Evolutionary conservation across 2,113 vertebrate species (phyloP), one percentile per base, ranked within the genome.

Genomic region (Bubo scandiacus): DNA sequence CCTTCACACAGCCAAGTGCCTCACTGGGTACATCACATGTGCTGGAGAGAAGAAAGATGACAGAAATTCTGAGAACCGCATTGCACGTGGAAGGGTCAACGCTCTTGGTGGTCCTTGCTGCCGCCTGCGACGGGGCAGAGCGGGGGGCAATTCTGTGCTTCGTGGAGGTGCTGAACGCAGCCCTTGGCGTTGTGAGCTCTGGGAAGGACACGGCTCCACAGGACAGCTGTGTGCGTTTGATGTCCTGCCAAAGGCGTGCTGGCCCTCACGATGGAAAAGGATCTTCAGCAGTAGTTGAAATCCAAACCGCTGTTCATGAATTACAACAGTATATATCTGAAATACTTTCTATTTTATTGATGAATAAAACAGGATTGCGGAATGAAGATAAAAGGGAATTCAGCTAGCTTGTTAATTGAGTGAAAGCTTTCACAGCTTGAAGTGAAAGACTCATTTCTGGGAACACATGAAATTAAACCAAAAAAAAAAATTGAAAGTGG

Each of bases 41-140:
- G 29, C 25, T 21, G 51, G 36, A 63, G 10, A 82, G 49, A 42
- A 52, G 55, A 36, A 45, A n/a, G 62, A 58, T 0, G 3, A 52
- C 25, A 54, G 22, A 43, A 83, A 36, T 10, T 38, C 70, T 77
- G 62, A 17, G 68, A 74, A 81, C 4, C n/a, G 14, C 38, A 3
- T 0, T 9, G 36, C 27, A 4, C 0, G 12, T 3, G 36, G 38
- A n/a, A 54, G 29, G 25, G 34, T 27, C 25, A 25, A 61, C 1
- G 3, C 34, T 66, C 65, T 54, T 1, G 4, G 70, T 9, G 45
- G 58, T 22, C 54, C 66, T 57, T 1, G 0, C 20, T 15, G 55
- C 74, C 2, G 4, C 32, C 1, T 1, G 58, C 0, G 4, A 38
- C 1, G 6, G 52, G 71, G 66, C 74, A 36, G 66, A 51, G 73